Evolutionary conservation across 2,113 vertebrate species (phyloP).

Genomic region (Austrofundulus limnaeus): DNA sequence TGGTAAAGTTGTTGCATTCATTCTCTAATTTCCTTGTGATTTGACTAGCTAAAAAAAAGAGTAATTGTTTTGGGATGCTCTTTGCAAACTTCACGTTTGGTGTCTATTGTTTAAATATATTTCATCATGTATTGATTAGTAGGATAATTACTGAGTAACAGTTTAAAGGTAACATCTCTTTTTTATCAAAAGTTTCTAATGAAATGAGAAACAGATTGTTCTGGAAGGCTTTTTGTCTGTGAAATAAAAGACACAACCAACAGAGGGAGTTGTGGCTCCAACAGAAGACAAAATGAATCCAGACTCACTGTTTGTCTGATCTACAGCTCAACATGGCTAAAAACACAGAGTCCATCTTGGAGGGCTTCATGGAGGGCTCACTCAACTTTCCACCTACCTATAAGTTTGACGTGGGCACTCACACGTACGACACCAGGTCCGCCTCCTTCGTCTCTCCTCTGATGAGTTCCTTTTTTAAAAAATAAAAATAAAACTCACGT

Average conservation of each 20-base stretch:
- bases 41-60: no score
- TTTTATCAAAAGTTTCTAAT: no score
- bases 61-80: no score
- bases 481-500: not conserved
- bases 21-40: no score
- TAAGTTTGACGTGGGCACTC: conserved; percentile 97
- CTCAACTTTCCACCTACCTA: conserved; percentile 95
- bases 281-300: not conserved
- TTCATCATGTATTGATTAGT: no score
- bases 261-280: conserved; percentile 36
- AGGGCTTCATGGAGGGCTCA: conserved; percentile 90
- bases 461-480: not conserved
- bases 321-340: conserved; percentile 95
- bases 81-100: no score
- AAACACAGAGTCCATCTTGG: conserved; percentile 88
- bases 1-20: no score
- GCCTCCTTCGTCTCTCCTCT: not conserved
- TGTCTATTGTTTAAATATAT: no score
- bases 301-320: conserved; percentile 17
- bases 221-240: conserved; percentile 12
- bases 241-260: conserved; percentile 5
- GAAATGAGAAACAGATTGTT: conserved; percentile 10
- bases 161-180: no score
- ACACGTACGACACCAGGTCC: conserved; percentile 96
- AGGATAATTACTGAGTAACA: no score